Conservation (phyloP, 2,797 vertebrate species). For the Anabacerthia variegaticeps region DNA sequence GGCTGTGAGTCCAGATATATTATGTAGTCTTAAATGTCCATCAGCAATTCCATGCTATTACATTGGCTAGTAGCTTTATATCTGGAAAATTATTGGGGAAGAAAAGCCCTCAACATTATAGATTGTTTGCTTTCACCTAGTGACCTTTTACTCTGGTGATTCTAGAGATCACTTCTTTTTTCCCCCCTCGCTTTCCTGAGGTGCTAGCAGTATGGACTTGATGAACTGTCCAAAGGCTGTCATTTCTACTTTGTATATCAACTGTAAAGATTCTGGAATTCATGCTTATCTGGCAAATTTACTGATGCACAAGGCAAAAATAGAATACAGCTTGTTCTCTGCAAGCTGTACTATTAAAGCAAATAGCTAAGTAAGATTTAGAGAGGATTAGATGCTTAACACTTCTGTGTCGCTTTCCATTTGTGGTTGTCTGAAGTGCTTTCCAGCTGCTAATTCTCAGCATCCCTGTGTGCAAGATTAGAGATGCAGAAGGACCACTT, state of each 20-base stretch:
- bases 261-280: background rate
- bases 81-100: background rate
- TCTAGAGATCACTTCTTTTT: background rate
- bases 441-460: background rate
- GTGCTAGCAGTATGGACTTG: background rate
- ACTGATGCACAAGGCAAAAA: background rate
- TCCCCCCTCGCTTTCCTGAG: background rate
- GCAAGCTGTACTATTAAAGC: background rate
- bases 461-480: background rate
- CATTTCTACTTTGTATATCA: background rate
- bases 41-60: background rate
- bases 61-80: background rate
- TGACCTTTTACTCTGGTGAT: background rate
- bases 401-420: background rate
- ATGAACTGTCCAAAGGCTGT: background rate
- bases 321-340: background rate
- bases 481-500: background rate
- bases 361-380: conserved; percentile 38
- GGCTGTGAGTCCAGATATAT: background rate
- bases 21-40: background rate
- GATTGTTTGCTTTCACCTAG: background rate
- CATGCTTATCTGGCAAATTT: conserved; percentile 21
- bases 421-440: conserved; percentile 43
- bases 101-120: background rate
- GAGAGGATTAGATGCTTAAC: conserved; percentile 34